Evolutionary conservation across 2,888 invertebrate species (phyloP).

Genomic region (Carcina quercana): DNA sequence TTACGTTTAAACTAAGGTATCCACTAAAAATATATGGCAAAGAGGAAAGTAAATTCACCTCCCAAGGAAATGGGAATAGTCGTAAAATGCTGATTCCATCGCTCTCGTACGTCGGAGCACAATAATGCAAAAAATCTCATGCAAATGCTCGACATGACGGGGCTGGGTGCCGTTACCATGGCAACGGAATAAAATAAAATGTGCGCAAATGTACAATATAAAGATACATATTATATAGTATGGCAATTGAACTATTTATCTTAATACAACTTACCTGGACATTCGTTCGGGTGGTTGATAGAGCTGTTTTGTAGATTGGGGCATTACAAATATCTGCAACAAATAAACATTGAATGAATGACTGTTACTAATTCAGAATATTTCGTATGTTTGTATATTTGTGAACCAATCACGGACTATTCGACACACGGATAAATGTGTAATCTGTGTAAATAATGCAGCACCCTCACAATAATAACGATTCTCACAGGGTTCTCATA

Average conservation of each 20-base stretch:
- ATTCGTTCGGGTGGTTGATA: constrained; percentile 58
- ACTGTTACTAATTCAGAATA: too few relatives aligned
- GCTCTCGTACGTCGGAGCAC: constrained; percentile 20
- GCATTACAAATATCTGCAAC: constrained; percentile 67
- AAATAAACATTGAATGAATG: constrained; percentile 27
- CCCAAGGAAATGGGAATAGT: constrained; percentile 15
- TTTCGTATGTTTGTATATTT: too few relatives aligned
- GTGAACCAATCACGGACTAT: too few relatives aligned
- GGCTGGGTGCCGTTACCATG: constrained; percentile 18
- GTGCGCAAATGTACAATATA: not conserved
- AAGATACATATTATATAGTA: not conserved
- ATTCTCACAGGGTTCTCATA: too few relatives aligned
- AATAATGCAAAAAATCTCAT: constrained; percentile 29
- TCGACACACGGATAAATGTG: too few relatives aligned
- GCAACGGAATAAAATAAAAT: constrained; percentile 14
- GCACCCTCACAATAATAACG: too few relatives aligned
- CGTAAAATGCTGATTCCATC: constrained; percentile 29
- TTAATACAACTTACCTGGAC: constrained; percentile 52
- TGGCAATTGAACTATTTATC: not conserved
- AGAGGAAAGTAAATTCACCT: not conserved
- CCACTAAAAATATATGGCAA: constrained; percentile 4
- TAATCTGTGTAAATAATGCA: too few relatives aligned
- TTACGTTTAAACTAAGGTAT: too few relatives aligned
- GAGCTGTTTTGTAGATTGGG: constrained; percentile 41
- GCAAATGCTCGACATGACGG: constrained; percentile 24